Percentiles rank a stretch among this genome's conserved stretches.
phyloP scores from a whole-genome alignment of 2,797 vertebrate species.

The Falco peregrinus region DNA sequence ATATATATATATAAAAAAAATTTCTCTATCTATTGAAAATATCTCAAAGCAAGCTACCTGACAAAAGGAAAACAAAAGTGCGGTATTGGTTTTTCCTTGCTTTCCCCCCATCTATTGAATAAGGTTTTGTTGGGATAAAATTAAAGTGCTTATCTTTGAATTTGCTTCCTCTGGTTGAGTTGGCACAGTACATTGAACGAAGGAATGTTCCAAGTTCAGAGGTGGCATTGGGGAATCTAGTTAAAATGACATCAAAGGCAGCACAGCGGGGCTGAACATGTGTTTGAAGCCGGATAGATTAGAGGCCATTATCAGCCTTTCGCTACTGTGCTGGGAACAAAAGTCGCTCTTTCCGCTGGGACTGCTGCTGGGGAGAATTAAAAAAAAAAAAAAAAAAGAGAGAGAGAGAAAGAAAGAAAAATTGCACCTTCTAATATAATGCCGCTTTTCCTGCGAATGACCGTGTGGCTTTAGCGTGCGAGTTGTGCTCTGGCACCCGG shows the following conservation, averaged over 20 bases:
- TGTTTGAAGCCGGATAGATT: slow-evolving; percentile 84
- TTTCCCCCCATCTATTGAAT: slow-evolving; percentile 60
- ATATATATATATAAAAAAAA: neutral
- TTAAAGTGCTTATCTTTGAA: slow-evolving; percentile 71
- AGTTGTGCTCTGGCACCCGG: neutral
- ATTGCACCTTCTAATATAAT: slow-evolving; percentile 61
- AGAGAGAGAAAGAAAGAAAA: slow-evolving; percentile 39
- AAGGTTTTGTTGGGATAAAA: slow-evolving; percentile 72
- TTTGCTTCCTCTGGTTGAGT: slow-evolving; percentile 61
- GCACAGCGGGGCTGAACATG: slow-evolving; percentile 77
- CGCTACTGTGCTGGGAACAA: slow-evolving; percentile 74
- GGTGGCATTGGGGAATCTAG: slow-evolving; percentile 72
- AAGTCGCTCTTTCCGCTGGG: slow-evolving; percentile 69
- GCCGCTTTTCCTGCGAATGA: neutral
- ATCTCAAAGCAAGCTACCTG: slow-evolving; percentile 67
- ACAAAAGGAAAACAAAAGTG: slow-evolving; percentile 71
- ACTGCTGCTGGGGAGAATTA: slow-evolving; percentile 65
- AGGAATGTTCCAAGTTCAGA: slow-evolving; percentile 74
- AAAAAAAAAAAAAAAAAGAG: neutral
- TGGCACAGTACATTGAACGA: slow-evolving; percentile 65
- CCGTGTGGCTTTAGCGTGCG: neutral
- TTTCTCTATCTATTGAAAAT: slow-evolving; percentile 62
- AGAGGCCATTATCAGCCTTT: slow-evolving; percentile 80
- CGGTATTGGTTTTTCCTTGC: slow-evolving; percentile 60
- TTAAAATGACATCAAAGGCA: slow-evolving; percentile 78